Percentiles rank a stretch among this genome's conserved stretches.
Conservation (phyloP, 1,140 invertebrate genomes). For the Dendrolimus kikuchii region DNA sequence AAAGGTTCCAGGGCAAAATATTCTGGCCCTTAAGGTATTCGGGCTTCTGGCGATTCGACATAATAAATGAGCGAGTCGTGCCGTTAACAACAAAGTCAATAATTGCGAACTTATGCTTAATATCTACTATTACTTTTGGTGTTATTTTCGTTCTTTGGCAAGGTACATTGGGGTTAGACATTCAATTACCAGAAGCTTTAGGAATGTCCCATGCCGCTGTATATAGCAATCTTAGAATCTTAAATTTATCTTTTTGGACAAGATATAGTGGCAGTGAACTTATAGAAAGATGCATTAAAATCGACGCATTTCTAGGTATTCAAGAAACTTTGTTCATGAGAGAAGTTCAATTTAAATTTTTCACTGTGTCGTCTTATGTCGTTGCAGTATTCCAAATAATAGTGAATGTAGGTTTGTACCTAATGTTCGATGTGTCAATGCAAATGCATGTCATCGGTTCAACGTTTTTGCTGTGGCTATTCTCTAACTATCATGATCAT, state of each 20-base stretch:
- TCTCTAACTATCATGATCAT: slow-evolving; percentile 27
- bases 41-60: slow-evolving; percentile 30
- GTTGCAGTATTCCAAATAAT: slow-evolving; percentile 12
- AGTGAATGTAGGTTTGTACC: slow-evolving; percentile 13
- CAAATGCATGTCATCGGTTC: slow-evolving; percentile 18
- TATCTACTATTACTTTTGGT: slow-evolving; percentile 12
- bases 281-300: slow-evolving; percentile 23
- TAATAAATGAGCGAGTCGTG: slow-evolving; percentile 18
- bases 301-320: slow-evolving; percentile 33
- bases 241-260: slow-evolving; percentile 24
- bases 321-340: slow-evolving; percentile 42
- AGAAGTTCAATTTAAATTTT: slow-evolving; percentile 11
- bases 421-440: slow-evolving; percentile 14
- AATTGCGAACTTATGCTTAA: slow-evolving; percentile 9
- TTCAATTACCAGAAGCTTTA: slow-evolving; percentile 21
- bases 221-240: slow-evolving; percentile 15
- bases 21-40: slow-evolving; percentile 20
- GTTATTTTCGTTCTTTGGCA: slow-evolving; percentile 13
- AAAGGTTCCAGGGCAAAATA: slow-evolving; percentile 14
- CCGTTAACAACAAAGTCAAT: slow-evolving; percentile 7
- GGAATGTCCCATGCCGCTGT: slow-evolving; percentile 11
- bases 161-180: slow-evolving; percentile 7
- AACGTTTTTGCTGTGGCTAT: slow-evolving; percentile 22
- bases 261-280: slow-evolving; percentile 19
- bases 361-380: slow-evolving; percentile 5